A percentile compares a stretch with the other conserved stretches of the same genome.
Conservation (phyloP, 1,140 invertebrate genomes). For the Diabrotica undecimpunctata region DNA sequence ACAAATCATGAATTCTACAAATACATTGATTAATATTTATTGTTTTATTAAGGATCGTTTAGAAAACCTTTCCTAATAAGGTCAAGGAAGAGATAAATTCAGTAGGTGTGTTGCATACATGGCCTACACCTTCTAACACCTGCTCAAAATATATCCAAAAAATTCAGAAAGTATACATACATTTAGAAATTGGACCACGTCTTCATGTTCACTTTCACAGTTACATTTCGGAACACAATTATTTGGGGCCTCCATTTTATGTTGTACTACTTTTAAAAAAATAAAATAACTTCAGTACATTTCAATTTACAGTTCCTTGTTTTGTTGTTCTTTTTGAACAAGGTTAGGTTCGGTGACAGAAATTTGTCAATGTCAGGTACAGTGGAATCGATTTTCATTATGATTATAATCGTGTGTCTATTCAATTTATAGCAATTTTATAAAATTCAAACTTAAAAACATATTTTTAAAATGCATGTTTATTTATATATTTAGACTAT, state of each 20-base stretch:
- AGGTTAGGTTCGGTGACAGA: neutral
- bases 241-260: constrained; percentile 11
- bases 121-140: constrained; percentile 3
- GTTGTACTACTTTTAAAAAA: neutral
- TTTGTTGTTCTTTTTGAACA: neutral
- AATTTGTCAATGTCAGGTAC: too few relatives aligned
- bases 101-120: constrained; percentile 4
- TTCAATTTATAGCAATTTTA: too few relatives aligned
- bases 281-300: neutral
- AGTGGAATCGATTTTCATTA: too few relatives aligned
- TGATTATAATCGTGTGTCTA: too few relatives aligned
- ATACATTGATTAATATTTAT: too few relatives aligned
- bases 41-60: too few relatives aligned
- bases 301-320: constrained; percentile 1
- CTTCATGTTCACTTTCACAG: constrained; percentile 16
- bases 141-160: neutral
- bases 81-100: neutral
- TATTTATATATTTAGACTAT: too few relatives aligned
- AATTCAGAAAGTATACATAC: constrained; percentile 6
- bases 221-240: constrained; percentile 1
- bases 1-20: too few relatives aligned
- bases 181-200: constrained; percentile 9
- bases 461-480: too few relatives aligned
- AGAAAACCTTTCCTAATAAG: constrained; percentile 4
- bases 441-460: too few relatives aligned